Evolutionary conservation across 2,797 vertebrate genomes (phyloP), one percentile per base, ranked within the genome.

Genomic region (Centropyge bicolor): DNA sequence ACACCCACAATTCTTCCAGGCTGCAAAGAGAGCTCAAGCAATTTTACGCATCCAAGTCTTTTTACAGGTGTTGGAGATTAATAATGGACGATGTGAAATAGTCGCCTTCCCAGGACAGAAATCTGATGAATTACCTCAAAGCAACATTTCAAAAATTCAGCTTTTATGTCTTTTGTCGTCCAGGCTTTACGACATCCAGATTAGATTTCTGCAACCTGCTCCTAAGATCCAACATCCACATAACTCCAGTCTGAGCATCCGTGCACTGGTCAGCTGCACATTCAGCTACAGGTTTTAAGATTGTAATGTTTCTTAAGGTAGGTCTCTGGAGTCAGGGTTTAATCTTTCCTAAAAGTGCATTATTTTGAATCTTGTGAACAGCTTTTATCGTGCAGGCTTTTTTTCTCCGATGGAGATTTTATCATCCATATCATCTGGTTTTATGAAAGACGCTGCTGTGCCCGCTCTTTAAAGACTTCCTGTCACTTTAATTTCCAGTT

Each of bases 401-500:
- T 38, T 16, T 17, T 31, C 4, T 6, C 22, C 14, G 13, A 5
- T 22, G 24, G 59, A 6, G 8, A 45, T 81, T 56, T 66, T n/a
- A 16, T 56, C 14, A 8, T 60, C n/a, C 51, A 65, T 38, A 67
- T n/a, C 27, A 16, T 69, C 60, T 52, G 59, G 22, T 66, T 78
- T 67, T 51, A 61, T 51, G 17, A 63, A 20, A 19, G 74, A 74
- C 69, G 8, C 40, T n/a, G 65, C 52, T 62, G 51, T 64, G 52
- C 57, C 59, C 68, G 45, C 59, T 27, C 75, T 70, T 64, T 65
- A 54, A 76, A 78, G 46, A 69, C 74, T 62, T 11, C 20, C 2
- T 46, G 66, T 79, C 83, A 65, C 41, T 72, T 82, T 76, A 4
- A 65, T 82, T 72, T 80, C 78, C 38, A 70, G 45, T 74, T 51